phyloP scores from a whole-genome alignment of 2,113 vertebrate species.

The Propithecus coquereli region DNA sequence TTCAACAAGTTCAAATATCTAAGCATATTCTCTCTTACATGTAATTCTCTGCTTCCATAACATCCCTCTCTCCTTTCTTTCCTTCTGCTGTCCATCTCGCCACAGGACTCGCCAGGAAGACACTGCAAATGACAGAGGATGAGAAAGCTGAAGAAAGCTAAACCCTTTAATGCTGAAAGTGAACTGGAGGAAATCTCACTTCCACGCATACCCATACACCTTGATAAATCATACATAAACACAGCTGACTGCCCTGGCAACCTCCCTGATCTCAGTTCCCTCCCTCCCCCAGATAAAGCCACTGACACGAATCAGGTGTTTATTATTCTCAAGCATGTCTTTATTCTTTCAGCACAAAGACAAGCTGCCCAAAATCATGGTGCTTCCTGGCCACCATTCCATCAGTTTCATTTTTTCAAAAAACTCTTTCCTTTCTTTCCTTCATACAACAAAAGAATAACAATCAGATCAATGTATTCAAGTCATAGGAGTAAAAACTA shows the following conservation, averaged over 20 bases:
- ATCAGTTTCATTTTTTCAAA: background rate
- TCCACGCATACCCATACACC: background rate
- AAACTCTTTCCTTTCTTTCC: background rate
- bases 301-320: background rate
- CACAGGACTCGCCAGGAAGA: background rate
- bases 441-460: background rate
- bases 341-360: background rate
- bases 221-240: background rate
- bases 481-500: background rate
- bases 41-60: background rate
- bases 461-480: background rate
- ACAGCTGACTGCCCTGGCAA: rapidly evolving
- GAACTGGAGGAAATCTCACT: background rate
- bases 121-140: background rate
- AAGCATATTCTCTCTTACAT: background rate
- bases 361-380: background rate
- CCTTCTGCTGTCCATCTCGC: background rate
- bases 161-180: background rate
- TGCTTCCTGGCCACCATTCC: background rate
- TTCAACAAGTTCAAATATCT: background rate
- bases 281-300: background rate
- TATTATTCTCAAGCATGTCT: background rate
- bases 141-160: background rate
- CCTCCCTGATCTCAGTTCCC: background rate
- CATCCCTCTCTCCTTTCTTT: background rate